A percentile compares a stretch with the other conserved stretches of the same genome.
phyloP scores from a whole-genome alignment of 1,140 invertebrate species.

The Apocrypta bakeri region DNA sequence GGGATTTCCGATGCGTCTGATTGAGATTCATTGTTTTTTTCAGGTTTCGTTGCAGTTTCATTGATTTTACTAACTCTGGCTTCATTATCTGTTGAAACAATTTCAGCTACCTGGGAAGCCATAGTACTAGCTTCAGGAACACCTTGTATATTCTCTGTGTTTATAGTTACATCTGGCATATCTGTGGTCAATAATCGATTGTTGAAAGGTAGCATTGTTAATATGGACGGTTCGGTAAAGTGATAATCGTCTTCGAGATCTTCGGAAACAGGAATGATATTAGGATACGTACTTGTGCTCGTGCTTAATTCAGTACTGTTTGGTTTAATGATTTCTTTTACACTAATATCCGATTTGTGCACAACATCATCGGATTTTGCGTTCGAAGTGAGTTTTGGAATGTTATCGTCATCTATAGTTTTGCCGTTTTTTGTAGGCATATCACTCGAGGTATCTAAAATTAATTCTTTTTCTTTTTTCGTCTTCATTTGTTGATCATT shows the following conservation, averaged over 20 bases:
- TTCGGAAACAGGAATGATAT: slow-evolving; percentile 69
- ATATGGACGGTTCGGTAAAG: slow-evolving; percentile 49
- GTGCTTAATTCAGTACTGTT: neutral
- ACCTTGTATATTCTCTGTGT: neutral
- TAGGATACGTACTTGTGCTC: slow-evolving; percentile 57
- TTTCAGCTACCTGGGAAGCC: neutral
- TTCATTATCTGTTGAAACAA: neutral
- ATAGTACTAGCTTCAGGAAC: slow-evolving; percentile 13
- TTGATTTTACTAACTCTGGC: neutral
- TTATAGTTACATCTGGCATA: slow-evolving; percentile 2
- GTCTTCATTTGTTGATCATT: slow-evolving; percentile 59
- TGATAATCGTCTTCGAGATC: slow-evolving; percentile 56
- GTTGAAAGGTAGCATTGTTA: slow-evolving; percentile 41
- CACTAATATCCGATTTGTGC: neutral
- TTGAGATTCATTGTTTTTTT: neutral
- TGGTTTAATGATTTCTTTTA: slow-evolving; percentile 18
- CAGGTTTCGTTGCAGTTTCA: neutral
- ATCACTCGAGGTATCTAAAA: slow-evolving; percentile 49
- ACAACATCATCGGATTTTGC: slow-evolving; percentile 34
- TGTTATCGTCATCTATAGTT: slow-evolving; percentile 32
- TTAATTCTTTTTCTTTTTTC: slow-evolving; percentile 61
- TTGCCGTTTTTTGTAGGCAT: slow-evolving; percentile 32
- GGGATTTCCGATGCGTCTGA: neutral
- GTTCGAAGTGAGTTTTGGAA: slow-evolving; percentile 37
- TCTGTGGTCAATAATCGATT: slow-evolving; percentile 5